These are phyloP conservation scores for Eublepharis macularius DNA, from an alignment of 2,113 vertebrate genomes.

Conservation along the genomic window DNA sequence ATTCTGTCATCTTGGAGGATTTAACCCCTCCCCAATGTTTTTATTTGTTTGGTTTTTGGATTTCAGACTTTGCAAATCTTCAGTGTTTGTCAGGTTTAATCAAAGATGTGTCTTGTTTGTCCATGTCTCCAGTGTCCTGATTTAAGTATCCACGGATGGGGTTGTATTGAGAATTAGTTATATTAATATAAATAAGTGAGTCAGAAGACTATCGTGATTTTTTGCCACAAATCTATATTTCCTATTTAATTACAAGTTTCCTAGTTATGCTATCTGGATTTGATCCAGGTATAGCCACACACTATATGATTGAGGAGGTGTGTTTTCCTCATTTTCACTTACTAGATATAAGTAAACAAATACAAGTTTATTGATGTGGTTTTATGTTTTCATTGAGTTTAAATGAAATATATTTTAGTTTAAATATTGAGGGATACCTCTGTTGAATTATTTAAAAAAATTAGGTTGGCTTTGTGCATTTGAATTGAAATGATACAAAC, in stretches of 20 bases:
- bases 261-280: not conserved
- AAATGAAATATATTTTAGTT: not conserved
- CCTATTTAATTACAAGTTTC: not conserved
- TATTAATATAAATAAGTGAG: too few species aligned
- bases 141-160: too few species aligned
- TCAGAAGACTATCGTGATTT: not conserved
- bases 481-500: not conserved
- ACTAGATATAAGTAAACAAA: not conserved
- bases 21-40: too few species aligned
- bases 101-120: too few species aligned
- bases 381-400: not conserved
- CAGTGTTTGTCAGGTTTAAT: too few species aligned
- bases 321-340: not conserved
- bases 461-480: not conserved
- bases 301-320: not conserved
- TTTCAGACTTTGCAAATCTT: too few species aligned
- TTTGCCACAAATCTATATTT: not conserved
- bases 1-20: too few species aligned
- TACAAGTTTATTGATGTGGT: not conserved
- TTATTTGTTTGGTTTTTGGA: too few species aligned
- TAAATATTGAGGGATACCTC: not conserved
- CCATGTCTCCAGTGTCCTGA: too few species aligned
- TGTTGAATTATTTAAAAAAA: not conserved
- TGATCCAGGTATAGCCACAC: not conserved
- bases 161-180: too few species aligned